These are phyloP conservation scores for Cephalopterus ornatus DNA, from an alignment of 2,113 vertebrate species.

Conservation along the genomic window DNA sequence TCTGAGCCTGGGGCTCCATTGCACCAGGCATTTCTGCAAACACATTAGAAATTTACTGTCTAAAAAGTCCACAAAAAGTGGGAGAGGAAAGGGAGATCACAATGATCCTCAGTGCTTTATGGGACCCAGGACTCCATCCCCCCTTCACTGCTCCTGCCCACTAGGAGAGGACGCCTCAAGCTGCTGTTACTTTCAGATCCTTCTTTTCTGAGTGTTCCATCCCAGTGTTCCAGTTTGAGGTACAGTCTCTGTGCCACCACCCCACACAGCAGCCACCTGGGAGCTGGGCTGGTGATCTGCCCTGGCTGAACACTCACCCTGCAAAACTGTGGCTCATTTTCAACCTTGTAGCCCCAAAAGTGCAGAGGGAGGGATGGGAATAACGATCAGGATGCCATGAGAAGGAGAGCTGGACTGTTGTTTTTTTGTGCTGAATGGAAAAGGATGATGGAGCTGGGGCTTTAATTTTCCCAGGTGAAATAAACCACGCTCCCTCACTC, in stretches of 20 bases:
- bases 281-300: background rate
- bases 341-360: background rate
- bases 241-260: background rate
- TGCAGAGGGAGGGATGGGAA: background rate
- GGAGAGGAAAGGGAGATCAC: accelerated
- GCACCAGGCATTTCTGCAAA: background rate
- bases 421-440: background rate
- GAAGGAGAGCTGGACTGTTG: background rate
- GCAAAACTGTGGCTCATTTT: background rate
- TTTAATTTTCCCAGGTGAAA: background rate
- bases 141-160: background rate
- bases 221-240: background rate
- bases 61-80: background rate
- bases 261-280: background rate
- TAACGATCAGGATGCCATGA: background rate
- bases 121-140: background rate
- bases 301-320: background rate
- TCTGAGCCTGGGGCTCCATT: background rate
- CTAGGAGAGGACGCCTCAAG: background rate
- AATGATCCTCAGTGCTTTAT: background rate
- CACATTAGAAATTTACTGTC: background rate
- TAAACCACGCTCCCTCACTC: background rate
- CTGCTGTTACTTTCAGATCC: background rate
- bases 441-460: background rate
- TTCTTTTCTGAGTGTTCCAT: background rate